Conservation (phyloP, 92 coral and sea anemone species). For the Porites cylindrica region DNA sequence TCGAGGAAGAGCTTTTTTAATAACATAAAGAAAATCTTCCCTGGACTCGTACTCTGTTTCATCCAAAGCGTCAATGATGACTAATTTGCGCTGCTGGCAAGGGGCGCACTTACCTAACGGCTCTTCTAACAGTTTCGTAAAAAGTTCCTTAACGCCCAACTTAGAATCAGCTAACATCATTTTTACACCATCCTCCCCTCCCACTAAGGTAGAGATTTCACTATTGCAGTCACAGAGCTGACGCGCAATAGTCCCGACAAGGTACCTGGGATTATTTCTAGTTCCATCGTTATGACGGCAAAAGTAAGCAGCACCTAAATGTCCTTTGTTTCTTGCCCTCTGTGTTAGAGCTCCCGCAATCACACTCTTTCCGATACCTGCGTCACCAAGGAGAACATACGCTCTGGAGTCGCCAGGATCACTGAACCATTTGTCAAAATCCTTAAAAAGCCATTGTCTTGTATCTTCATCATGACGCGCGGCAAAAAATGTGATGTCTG, state of each 20-base stretch:
- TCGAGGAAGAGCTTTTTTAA: slow-evolving; percentile 25
- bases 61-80: slow-evolving; percentile 44
- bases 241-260: slow-evolving; percentile 43
- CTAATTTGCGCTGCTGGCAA: slow-evolving; percentile 17
- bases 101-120: slow-evolving; percentile 27
- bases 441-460: slow-evolving; percentile 58
- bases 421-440: slow-evolving; percentile 51
- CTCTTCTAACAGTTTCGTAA: slow-evolving; percentile 61
- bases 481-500: slow-evolving; percentile 44
- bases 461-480: slow-evolving; percentile 42
- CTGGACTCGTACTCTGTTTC: too few relatives aligned
- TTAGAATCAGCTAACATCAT: slow-evolving; percentile 31
- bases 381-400: slow-evolving; percentile 64
- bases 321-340: not conserved
- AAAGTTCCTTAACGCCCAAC: slow-evolving; percentile 48
- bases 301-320: slow-evolving; percentile 52
- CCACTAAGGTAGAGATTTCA: slow-evolving; percentile 17
- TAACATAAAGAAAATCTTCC: slow-evolving; percentile 37
- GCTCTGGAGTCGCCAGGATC: not conserved
- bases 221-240: slow-evolving; percentile 41
- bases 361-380: slow-evolving; percentile 69
- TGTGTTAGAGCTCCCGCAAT: slow-evolving; percentile 59
- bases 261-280: slow-evolving; percentile 58
- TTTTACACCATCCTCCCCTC: slow-evolving; percentile 33
- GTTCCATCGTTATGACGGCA: slow-evolving; percentile 21